Conservation (phyloP, 2,888 invertebrate species). For the Callinectes sapidus region DNA sequence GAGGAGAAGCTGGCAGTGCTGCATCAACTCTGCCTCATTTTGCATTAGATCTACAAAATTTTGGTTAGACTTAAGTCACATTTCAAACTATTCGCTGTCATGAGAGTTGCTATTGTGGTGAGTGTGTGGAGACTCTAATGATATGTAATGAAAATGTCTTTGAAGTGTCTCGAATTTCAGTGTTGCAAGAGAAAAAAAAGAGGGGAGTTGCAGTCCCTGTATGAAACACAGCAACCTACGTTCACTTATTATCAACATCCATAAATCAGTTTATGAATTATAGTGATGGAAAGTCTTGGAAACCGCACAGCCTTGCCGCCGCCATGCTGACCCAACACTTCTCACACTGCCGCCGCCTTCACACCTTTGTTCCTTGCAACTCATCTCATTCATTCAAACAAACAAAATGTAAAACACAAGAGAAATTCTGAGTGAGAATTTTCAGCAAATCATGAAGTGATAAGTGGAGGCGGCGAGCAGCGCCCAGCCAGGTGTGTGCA, state of each 20-base stretch:
- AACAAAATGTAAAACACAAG: not conserved
- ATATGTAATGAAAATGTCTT: not conserved
- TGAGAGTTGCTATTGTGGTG: not conserved
- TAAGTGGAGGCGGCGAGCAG: not conserved
- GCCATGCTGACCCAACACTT: not conserved
- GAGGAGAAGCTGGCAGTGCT: not conserved
- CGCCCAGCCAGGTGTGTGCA: not conserved
- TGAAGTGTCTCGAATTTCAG: not conserved
- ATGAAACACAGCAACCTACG: no score
- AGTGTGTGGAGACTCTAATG: not conserved
- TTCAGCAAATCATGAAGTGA: not conserved
- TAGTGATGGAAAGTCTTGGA: not conserved
- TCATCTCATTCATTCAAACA: not conserved
- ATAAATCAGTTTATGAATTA: not conserved
- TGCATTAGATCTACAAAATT: not conserved
- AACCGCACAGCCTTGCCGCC: not conserved
- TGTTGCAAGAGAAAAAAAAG: not conserved
- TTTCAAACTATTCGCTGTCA: not conserved
- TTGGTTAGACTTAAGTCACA: not conserved
- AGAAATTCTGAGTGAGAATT: not conserved
- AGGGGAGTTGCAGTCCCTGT: no score
- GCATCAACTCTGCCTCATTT: not conserved
- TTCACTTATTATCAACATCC: no score
- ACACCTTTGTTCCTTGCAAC: not conserved
- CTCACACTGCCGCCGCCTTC: not conserved